These are phyloP conservation scores for Romanogobio albipinnatus DNA, from an alignment of 2,113 vertebrate species.

Conservation along the genomic window DNA sequence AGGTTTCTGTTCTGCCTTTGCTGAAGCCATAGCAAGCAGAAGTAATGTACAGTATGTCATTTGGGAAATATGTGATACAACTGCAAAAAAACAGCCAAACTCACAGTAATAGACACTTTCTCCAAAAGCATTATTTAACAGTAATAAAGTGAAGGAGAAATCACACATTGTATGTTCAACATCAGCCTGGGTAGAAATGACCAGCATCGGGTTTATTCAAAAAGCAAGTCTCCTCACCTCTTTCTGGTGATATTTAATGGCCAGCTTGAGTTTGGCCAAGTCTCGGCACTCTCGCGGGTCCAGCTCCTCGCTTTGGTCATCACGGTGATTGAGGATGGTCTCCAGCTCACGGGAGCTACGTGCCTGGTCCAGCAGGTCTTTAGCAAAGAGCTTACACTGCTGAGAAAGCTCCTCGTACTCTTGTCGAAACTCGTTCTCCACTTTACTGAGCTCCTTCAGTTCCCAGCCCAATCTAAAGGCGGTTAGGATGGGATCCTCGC, in stretches of 20 bases:
- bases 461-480: slow-evolving; percentile 96
- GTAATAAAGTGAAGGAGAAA: too few relatives aligned
- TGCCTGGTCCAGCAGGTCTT: slow-evolving; percentile 97
- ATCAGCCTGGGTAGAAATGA: neutral
- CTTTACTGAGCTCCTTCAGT: slow-evolving; percentile 96
- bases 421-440: slow-evolving; percentile 97
- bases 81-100: neutral
- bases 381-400: slow-evolving; percentile 95
- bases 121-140: neutral
- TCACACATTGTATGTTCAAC: neutral
- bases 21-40: too few relatives aligned
- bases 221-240: slow-evolving; percentile 81
- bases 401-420: slow-evolving; percentile 97
- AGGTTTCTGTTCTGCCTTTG: too few relatives aligned
- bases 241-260: slow-evolving; percentile 99
- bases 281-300: slow-evolving; percentile 92
- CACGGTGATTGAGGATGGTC: slow-evolving; percentile 94
- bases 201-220: neutral
- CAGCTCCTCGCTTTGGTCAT: slow-evolving; percentile 93
- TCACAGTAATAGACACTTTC: neutral
- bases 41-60: too few relatives aligned
- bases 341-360: slow-evolving; percentile 92
- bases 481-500: slow-evolving; percentile 82
- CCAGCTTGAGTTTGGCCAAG: slow-evolving; percentile 94
- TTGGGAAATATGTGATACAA: neutral